Evolutionary conservation across 1,140 invertebrate species (phyloP).

Genomic region (Camponotus floridanus): DNA sequence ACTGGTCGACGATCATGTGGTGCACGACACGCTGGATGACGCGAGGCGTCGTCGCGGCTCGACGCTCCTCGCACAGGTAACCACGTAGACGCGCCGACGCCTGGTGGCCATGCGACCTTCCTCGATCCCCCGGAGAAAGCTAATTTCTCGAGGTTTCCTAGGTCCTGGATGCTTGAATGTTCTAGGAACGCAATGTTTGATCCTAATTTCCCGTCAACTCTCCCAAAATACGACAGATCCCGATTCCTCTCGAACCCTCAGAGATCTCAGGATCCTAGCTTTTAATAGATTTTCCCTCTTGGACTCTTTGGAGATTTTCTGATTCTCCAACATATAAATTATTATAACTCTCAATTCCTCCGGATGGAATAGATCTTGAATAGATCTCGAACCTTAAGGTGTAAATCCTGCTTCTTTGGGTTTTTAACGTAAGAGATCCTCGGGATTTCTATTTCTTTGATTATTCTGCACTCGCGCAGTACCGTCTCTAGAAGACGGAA

Average conservation of each 20-base stretch:
- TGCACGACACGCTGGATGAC: conserved; percentile 43
- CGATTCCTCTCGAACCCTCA: neutral
- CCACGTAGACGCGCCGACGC: neutral
- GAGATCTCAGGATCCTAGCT: neutral
- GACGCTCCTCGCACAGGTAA: conserved; percentile 25
- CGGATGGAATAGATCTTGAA: neutral
- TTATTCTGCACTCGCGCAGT: conserved; percentile 31
- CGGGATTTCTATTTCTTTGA: conserved; percentile 1
- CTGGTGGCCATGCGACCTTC: conserved; percentile 22
- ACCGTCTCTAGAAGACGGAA: neutral
- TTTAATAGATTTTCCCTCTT: neutral
- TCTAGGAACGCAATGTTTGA: no score
- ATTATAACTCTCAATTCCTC: no score
- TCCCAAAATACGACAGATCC: neutral
- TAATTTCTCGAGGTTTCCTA: neutral
- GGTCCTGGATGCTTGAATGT: neutral
- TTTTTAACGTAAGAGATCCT: neutral
- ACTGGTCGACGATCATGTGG: conserved; percentile 40
- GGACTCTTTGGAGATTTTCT: neutral
- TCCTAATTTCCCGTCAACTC: neutral
- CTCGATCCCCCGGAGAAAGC: no score
- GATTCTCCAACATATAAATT: neutral
- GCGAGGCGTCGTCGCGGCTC: conserved; percentile 49
- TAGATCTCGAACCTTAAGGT: neutral
- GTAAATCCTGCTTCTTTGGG: neutral